A percentile compares a stretch with the other conserved stretches of the same genome.
Conservation (phyloP, 2,888 invertebrate genomes). For the Ochlodes sylvanus region DNA sequence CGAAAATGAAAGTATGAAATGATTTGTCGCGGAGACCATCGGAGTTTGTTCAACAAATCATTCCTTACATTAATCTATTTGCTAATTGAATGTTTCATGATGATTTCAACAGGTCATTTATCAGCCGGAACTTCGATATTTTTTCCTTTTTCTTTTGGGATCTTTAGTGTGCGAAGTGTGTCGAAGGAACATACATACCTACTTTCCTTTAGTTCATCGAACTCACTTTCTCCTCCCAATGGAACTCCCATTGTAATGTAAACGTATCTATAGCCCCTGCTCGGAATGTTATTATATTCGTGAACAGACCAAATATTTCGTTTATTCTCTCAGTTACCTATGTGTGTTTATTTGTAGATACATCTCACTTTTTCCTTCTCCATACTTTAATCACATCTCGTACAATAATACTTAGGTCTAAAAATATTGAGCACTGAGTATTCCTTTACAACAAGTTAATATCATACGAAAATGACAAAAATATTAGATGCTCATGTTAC, state of each 20-base stretch:
- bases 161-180: slow-evolving; percentile 41
- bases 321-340: slow-evolving; percentile 37
- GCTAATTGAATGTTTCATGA: neutral
- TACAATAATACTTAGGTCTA: neutral
- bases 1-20: slow-evolving; percentile 5
- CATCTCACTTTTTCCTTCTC: slow-evolving; percentile 6
- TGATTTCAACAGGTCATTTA: slow-evolving; percentile 3
- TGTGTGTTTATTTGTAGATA: neutral
- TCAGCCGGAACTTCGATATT: slow-evolving; percentile 18
- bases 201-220: slow-evolving; percentile 83
- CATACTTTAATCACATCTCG: neutral
- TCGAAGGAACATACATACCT: slow-evolving; percentile 49
- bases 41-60: neutral
- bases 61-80: neutral
- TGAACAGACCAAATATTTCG: slow-evolving; percentile 56
- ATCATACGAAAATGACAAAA: no score
- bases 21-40: neutral
- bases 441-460: no score
- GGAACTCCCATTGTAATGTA: slow-evolving; percentile 66
- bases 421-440: no score
- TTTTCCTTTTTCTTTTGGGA: slow-evolving; percentile 30
- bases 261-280: slow-evolving; percentile 57
- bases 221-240: slow-evolving; percentile 78
- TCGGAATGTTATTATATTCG: slow-evolving; percentile 77
- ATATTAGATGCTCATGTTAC: no score